These are phyloP conservation scores for Exaiptasia diaphana DNA, from an alignment of 64 coral and sea anemone genomes.

Conservation along the genomic window DNA sequence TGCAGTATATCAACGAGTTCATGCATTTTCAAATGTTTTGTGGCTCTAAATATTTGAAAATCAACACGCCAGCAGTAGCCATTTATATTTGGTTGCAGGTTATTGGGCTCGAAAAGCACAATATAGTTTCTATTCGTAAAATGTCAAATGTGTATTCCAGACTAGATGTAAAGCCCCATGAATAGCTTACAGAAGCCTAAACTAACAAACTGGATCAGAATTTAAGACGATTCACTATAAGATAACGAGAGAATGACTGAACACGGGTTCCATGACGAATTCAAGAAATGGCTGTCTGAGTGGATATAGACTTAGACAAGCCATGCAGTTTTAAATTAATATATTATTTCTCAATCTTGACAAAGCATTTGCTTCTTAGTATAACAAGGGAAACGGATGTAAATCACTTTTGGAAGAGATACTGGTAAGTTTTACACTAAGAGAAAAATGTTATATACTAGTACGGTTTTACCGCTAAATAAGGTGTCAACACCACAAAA, in stretches of 20 bases:
- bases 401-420: constrained; percentile 37
- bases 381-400: constrained; percentile 58
- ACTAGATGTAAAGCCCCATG: too few relatives aligned
- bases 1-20: constrained; percentile 10
- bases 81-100: constrained; percentile 52
- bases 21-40: background rate
- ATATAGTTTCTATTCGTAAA: constrained; percentile 2
- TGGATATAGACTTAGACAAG: background rate
- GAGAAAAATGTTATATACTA: too few relatives aligned
- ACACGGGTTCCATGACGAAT: too few relatives aligned
- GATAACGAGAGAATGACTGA: too few relatives aligned
- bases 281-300: constrained; percentile 24
- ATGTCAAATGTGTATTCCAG: too few relatives aligned
- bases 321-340: constrained; percentile 12
- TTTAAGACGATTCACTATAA: too few relatives aligned
- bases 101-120: constrained; percentile 10
- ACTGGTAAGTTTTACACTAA: too few relatives aligned
- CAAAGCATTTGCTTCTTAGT: constrained; percentile 72
- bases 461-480: constrained; percentile 30
- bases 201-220: too few relatives aligned
- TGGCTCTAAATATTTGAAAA: constrained; percentile 39
- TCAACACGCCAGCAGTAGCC: background rate
- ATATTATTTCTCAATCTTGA: constrained; percentile 48
- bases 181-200: too few relatives aligned
- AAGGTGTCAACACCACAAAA: constrained; percentile 51